Percentiles rank a stretch among this genome's conserved stretches.
Evolutionary conservation across 2,113 vertebrate genomes (phyloP).

Genomic region (Nettapus auritus): DNA sequence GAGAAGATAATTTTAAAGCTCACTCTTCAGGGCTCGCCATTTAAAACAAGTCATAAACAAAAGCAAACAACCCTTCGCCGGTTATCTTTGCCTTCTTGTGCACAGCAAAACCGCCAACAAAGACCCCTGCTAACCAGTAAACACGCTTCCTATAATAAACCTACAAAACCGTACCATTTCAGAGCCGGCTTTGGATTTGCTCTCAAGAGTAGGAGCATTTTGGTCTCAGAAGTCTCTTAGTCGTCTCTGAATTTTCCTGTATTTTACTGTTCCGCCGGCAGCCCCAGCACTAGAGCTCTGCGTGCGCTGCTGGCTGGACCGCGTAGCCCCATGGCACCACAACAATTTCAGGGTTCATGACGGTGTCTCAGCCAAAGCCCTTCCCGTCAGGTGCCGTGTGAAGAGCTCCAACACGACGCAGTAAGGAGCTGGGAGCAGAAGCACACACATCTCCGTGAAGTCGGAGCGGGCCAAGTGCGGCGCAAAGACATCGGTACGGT

Average conservation of each 20-base stretch:
- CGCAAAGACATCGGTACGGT: neutral
- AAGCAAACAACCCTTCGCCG: neutral
- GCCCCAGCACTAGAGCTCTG: rapidly evolving
- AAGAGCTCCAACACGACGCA: rapidly evolving
- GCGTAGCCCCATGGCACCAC: neutral
- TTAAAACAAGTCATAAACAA: neutral
- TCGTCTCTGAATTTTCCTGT: neutral
- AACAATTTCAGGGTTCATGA: neutral
- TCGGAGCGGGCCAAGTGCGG: rapidly evolving
- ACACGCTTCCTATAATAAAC: rapidly evolving
- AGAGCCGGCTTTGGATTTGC: neutral
- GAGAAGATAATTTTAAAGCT: neutral
- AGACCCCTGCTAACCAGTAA: neutral
- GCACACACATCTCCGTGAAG: neutral
- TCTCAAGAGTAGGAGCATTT: neutral
- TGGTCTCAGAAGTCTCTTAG: neutral
- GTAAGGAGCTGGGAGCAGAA: neutral
- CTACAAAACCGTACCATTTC: neutral
- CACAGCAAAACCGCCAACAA: neutral
- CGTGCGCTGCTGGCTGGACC: neutral
- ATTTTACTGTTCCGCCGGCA: neutral
- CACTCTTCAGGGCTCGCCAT: neutral
- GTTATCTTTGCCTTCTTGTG: neutral
- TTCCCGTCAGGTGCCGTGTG: too few relatives aligned
- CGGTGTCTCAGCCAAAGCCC: neutral